phyloP scores from a whole-genome alignment of 1,140 invertebrate genomes.

The Colletes gigas region DNA sequence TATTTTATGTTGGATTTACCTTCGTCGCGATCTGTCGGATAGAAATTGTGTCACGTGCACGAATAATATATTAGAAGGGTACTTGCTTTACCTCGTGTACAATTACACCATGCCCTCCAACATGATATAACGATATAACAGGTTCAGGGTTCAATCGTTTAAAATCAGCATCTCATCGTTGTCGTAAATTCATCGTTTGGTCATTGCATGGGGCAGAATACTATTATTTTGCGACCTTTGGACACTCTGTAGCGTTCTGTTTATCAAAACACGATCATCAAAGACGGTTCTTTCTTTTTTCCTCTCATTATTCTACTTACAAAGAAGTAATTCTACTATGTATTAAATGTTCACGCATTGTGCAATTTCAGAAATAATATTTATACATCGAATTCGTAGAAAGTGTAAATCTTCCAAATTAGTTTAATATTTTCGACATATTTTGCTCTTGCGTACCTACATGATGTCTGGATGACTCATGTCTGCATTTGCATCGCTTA shows the following conservation, averaged over 20 bases:
- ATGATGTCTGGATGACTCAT: too few relatives aligned
- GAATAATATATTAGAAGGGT: constrained; percentile 17
- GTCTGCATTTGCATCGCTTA: too few relatives aligned
- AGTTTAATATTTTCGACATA: too few relatives aligned
- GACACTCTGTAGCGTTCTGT: too few relatives aligned
- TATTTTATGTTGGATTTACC: background rate
- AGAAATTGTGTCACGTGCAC: constrained; percentile 8
- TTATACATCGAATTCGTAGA: too few relatives aligned
- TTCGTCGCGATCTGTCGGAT: background rate
- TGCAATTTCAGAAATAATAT: too few relatives aligned
- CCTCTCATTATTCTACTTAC: too few relatives aligned
- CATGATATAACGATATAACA: constrained; percentile 45
- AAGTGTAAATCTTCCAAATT: too few relatives aligned
- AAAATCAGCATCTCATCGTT: constrained; percentile 33
- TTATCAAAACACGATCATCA: too few relatives aligned
- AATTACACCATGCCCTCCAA: constrained; percentile 51
- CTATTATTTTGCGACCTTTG: background rate
- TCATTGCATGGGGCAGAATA: constrained; percentile 4
- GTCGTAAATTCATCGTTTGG: background rate
- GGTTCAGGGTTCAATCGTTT: constrained; percentile 60
- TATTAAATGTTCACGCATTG: too few relatives aligned
- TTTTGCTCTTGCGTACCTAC: too few relatives aligned
- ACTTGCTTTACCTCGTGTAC: constrained; percentile 33
- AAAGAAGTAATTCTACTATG: too few relatives aligned
- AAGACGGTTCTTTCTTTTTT: background rate